These are phyloP conservation scores for Emydocephalus ijimae DNA, from an alignment of 2,113 vertebrate species.

Conservation along the genomic window DNA sequence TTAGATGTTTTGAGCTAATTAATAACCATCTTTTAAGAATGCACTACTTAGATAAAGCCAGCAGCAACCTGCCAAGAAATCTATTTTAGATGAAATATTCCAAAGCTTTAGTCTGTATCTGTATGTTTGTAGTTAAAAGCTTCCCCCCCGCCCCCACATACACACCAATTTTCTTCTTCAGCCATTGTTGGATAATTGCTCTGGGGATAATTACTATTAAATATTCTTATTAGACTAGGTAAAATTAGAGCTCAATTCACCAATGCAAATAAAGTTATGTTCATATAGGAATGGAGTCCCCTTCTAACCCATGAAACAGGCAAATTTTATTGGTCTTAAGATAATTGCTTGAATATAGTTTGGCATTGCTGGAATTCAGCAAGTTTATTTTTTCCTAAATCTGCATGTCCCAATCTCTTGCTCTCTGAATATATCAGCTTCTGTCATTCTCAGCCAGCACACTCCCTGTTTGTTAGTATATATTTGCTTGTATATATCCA, in stretches of 20 bases:
- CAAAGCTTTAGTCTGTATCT: not conserved
- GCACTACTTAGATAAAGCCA: not conserved
- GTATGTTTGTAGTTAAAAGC: not conserved
- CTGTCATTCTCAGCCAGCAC: not conserved
- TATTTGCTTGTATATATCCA: not conserved
- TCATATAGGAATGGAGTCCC: not conserved
- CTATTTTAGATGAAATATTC: not conserved
- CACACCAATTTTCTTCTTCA: not conserved
- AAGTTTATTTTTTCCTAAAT: not conserved
- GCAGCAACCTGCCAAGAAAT: not conserved
- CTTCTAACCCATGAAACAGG: not conserved
- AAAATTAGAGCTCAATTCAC: not conserved
- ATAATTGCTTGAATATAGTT: not conserved
- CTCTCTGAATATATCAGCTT: not conserved
- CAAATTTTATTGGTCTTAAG: not conserved
- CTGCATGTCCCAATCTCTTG: too few species aligned
- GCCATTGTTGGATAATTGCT: not conserved
- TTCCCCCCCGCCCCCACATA: too few species aligned
- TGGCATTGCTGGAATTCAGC: not conserved
- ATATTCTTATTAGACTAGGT: not conserved
- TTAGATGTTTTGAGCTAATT: not conserved
- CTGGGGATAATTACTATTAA: not conserved
- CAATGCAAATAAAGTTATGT: not conserved
- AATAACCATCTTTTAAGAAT: not conserved
- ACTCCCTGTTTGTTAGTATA: not conserved